phyloP scores from a whole-genome alignment of 2,888 invertebrate species.

The Nemurella pictetii region DNA sequence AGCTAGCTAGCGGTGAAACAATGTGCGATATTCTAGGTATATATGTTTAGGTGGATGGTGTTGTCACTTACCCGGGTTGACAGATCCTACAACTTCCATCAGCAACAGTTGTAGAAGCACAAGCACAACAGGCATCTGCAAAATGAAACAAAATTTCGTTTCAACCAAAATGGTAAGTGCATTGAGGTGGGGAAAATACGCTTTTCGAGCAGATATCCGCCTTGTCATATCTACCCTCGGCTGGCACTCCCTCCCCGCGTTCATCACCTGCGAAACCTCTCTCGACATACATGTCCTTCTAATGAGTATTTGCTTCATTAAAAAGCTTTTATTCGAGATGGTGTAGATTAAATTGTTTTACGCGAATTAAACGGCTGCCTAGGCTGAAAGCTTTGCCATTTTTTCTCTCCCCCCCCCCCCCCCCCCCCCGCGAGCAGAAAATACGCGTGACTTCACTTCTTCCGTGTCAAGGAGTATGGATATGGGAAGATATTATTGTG shows the following conservation, averaged over 20 bases:
- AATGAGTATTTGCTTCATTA: neutral
- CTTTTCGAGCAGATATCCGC: slow-evolving; percentile 9
- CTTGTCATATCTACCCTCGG: neutral
- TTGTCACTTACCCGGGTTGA: slow-evolving; percentile 51
- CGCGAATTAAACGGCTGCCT: neutral
- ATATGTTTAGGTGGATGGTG: neutral
- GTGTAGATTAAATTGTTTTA: neutral
- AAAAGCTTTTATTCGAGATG: neutral
- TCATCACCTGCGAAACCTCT: neutral
- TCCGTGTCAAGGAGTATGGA: no score
- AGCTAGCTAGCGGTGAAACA: neutral
- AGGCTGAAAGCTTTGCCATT: neutral
- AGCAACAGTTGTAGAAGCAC: slow-evolving; percentile 52
- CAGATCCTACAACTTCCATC: slow-evolving; percentile 51
- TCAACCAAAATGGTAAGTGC: neutral
- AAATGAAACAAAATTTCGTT: slow-evolving; percentile 39
- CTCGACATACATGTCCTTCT: neutral
- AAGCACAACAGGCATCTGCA: slow-evolving; percentile 52
- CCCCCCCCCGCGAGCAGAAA: neutral
- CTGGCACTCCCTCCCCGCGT: neutral
- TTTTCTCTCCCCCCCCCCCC: neutral
- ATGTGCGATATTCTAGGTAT: neutral
- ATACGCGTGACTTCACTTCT: neutral
- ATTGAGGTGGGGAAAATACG: neutral
- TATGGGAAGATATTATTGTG: no score